These are phyloP conservation scores for Bombus consobrinus DNA, from an alignment of 1,140 invertebrate genomes.

Conservation along the genomic window DNA sequence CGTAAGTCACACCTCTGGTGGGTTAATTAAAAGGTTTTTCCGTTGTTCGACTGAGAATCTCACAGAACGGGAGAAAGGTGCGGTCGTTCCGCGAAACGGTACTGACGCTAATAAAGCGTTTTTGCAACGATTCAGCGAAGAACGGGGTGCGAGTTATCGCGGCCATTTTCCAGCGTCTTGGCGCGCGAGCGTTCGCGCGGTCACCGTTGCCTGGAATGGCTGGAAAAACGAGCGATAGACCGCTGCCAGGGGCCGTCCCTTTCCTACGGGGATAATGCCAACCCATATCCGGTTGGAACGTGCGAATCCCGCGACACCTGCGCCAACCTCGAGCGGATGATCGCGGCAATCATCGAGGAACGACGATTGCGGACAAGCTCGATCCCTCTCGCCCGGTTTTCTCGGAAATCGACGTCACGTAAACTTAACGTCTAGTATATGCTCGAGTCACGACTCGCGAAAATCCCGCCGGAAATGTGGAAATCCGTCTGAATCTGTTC, in stretches of 20 bases:
- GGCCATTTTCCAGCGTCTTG: slow-evolving; percentile 54
- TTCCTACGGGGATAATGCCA: slow-evolving; percentile 58
- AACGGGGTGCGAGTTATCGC: slow-evolving; percentile 49
- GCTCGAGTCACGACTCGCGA: slow-evolving; percentile 21
- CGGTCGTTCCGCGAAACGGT: slow-evolving; percentile 27
- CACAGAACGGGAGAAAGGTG: neutral
- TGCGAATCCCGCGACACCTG: slow-evolving; percentile 70
- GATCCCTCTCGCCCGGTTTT: slow-evolving; percentile 44
- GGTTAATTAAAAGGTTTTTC: slow-evolving; percentile 38
- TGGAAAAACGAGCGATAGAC: slow-evolving; percentile 58
- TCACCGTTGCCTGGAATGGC: slow-evolving; percentile 39
- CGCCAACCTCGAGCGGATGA: slow-evolving; percentile 56
- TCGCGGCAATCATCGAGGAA: slow-evolving; percentile 71
- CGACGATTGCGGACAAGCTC: slow-evolving; percentile 70
- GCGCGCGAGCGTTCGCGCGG: neutral
- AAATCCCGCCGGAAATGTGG: slow-evolving; percentile 50
- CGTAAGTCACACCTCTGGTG: slow-evolving; percentile 7
- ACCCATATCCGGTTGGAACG: slow-evolving; percentile 67
- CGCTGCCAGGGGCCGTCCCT: slow-evolving; percentile 30
- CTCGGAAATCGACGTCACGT: slow-evolving; percentile 59
- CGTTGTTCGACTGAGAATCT: slow-evolving; percentile 1
- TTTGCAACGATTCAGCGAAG: neutral
- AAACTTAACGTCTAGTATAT: slow-evolving; percentile 36
- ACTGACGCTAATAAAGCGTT: slow-evolving; percentile 30
- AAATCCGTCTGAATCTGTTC: slow-evolving; percentile 5